These are phyloP conservation scores for Gymnocheta viridis DNA, from an alignment of 2,888 invertebrate genomes.

Conservation along the genomic window DNA sequence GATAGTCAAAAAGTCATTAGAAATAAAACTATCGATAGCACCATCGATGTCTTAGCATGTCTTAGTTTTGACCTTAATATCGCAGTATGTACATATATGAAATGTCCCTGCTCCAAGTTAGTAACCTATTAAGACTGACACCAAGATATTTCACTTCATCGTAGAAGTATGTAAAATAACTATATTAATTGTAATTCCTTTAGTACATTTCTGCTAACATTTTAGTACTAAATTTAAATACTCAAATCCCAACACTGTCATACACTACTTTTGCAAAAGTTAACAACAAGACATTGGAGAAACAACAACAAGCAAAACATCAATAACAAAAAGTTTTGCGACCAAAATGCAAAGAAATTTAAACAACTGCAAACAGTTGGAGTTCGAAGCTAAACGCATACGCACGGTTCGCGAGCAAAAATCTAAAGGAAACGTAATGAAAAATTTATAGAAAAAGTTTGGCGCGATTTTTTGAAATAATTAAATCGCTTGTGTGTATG, in stretches of 20 bases:
- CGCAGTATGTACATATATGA: too few species aligned
- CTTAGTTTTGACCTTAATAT: too few species aligned
- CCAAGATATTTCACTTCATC: too few species aligned
- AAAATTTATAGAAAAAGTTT: constrained; percentile 38
- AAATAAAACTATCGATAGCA: too few species aligned
- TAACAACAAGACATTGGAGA: constrained; percentile 50
- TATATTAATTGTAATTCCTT: too few species aligned
- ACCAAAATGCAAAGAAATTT: constrained; percentile 54
- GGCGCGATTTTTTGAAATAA: constrained; percentile 59
- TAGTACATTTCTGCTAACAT: too few species aligned
- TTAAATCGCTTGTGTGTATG: background rate
- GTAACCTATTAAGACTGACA: too few species aligned
- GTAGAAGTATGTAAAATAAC: too few species aligned
- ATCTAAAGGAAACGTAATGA: background rate
- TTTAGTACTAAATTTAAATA: background rate
- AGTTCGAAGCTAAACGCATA: constrained; percentile 64
- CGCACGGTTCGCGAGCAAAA: constrained; percentile 48
- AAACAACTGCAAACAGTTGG: constrained; percentile 57
- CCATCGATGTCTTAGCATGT: too few species aligned
- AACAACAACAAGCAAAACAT: constrained; percentile 30
- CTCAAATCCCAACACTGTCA: constrained; percentile 18
- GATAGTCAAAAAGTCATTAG: too few species aligned
- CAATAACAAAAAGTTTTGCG: constrained; percentile 40
- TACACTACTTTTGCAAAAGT: constrained; percentile 59
- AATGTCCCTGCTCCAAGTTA: too few species aligned